These are phyloP conservation scores for Ophraella communa DNA, from an alignment of 2,888 invertebrate genomes.

Conservation along the genomic window DNA sequence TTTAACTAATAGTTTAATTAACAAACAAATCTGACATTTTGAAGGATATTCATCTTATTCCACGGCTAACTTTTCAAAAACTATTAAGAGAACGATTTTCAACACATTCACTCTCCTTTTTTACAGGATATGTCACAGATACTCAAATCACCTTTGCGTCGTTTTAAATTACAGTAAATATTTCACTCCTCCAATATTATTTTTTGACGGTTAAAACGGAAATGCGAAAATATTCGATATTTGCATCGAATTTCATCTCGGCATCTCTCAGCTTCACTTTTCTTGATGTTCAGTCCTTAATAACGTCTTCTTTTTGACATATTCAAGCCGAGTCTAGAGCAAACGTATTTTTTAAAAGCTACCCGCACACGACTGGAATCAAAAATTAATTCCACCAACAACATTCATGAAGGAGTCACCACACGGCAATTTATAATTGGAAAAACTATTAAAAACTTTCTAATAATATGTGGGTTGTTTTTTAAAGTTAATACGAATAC, in stretches of 20 bases:
- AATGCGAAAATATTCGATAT: constrained; percentile 3
- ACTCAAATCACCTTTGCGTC: background rate
- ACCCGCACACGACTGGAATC: background rate
- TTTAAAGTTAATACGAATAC: no score
- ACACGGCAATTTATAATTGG: no score
- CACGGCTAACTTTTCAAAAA: no score
- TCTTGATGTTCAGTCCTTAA: constrained; percentile 5
- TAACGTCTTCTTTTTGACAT: background rate
- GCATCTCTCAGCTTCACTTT: background rate
- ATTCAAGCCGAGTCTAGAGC: background rate
- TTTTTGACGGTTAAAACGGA: background rate
- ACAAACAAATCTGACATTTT: no score
- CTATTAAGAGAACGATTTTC: no score
- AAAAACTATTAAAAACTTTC: background rate
- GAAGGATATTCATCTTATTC: no score
- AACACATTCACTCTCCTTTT: no score
- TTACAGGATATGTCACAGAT: background rate
- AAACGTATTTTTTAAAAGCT: constrained; percentile 1
- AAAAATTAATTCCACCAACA: background rate
- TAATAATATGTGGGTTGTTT: no score
- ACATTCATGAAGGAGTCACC: no score
- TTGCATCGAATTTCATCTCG: constrained; percentile 4
- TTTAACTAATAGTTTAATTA: no score
- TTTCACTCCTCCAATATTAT: constrained; percentile 1
- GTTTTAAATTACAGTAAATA: background rate